These are phyloP conservation scores for Diplodus sargus DNA, from an alignment of 2,797 vertebrate species.

Conservation along the genomic window DNA sequence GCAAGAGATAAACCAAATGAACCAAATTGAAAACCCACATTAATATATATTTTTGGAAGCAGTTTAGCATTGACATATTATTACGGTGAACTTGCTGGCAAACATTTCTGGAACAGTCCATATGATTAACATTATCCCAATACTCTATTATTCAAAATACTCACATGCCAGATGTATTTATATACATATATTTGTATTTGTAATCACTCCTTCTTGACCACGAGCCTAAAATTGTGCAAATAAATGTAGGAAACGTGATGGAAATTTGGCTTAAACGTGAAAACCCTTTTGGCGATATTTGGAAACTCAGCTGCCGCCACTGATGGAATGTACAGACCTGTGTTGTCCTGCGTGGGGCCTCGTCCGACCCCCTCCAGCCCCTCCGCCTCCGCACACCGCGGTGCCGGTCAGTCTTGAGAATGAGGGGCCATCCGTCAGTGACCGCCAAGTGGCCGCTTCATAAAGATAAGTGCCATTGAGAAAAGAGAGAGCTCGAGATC, in stretches of 20 bases:
- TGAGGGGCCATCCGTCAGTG: conserved; percentile 38
- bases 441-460: conserved; percentile 59
- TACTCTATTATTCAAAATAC: no score
- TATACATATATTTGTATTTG: no score
- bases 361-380: neutral
- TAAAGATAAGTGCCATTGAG: conserved; percentile 52
- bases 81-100: neutral
- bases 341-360: conserved; percentile 8
- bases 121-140: no score
- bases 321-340: conserved; percentile 39
- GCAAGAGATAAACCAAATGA: neutral
- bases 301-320: neutral
- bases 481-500: conserved; percentile 34
- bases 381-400: neutral
- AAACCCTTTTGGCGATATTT: no score
- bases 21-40: no score
- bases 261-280: neutral
- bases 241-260: no score
- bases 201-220: no score
- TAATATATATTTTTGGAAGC: neutral
- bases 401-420: conserved; percentile 64
- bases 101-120: neutral
- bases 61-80: neutral
- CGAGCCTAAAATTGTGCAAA: no score
- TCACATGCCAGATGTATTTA: neutral